phyloP scores from a whole-genome alignment of 2,888 invertebrate genomes.

The Cosmia trapezina region DNA sequence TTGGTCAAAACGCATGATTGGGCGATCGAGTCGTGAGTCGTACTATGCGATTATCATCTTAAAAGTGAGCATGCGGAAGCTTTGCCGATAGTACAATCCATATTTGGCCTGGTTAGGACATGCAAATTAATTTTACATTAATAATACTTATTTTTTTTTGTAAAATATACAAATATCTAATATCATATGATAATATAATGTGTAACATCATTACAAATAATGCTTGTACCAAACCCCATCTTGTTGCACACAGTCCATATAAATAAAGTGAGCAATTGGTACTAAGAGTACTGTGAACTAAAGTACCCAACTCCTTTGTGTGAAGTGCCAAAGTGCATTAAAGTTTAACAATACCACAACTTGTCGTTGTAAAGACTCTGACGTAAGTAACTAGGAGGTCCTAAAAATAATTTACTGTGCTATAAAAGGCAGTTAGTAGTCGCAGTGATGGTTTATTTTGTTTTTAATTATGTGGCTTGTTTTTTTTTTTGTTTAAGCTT shows the following conservation, averaged over 20 bases:
- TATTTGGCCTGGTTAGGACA: not conserved
- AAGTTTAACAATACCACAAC: conserved; percentile 71
- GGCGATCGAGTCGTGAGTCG: too few species aligned
- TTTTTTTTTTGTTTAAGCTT: not conserved
- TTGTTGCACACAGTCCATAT: conserved; percentile 53
- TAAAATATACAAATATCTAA: not conserved
- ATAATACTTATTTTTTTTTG: not conserved
- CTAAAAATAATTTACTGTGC: conserved; percentile 47
- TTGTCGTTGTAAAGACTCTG: conserved; percentile 55
- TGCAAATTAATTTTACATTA: not conserved
- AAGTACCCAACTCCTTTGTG: conserved; percentile 54
- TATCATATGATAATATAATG: not conserved
- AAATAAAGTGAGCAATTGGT: conserved; percentile 60
- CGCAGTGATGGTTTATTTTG: conserved; percentile 11
- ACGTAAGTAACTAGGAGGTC: conserved; percentile 26
- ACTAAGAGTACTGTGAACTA: conserved; percentile 48
- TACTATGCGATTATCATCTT: too few species aligned
- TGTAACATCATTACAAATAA: not conserved
- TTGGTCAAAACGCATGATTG: too few species aligned
- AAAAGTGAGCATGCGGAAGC: too few species aligned
- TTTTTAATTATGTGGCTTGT: conserved; percentile 3
- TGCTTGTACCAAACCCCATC: conserved; percentile 4
- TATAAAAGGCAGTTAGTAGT: conserved; percentile 24
- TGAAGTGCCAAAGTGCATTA: conserved; percentile 70
- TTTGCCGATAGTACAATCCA: not conserved